phyloP scores from a whole-genome alignment of 1,140 invertebrate genomes.

The Drosophila repleta region DNA sequence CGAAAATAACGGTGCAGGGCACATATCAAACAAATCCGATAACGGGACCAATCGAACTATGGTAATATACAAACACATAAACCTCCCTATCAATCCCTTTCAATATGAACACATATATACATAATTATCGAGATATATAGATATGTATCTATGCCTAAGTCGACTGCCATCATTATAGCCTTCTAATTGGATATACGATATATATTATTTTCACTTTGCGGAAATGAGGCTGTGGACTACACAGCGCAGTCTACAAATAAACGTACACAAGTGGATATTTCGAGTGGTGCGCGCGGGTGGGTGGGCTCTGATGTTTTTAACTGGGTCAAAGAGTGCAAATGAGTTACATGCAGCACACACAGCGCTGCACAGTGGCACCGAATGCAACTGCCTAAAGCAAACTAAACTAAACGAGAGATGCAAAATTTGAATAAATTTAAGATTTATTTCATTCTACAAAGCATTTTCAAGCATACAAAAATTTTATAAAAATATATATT shows the following conservation, averaged over 20 bases:
- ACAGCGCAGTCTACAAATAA: not conserved
- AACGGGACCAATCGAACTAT: constrained; percentile 83
- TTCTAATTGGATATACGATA: constrained; percentile 1
- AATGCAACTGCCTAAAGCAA: not conserved
- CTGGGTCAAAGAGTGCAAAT: constrained; percentile 71
- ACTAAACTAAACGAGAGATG: too few relatives aligned
- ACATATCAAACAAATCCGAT: constrained; percentile 82
- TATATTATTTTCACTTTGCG: too few relatives aligned
- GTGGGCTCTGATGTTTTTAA: constrained; percentile 43
- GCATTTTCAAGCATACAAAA: too few relatives aligned
- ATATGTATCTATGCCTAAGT: not conserved
- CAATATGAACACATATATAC: not conserved
- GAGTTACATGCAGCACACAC: constrained; percentile 36
- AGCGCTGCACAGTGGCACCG: constrained; percentile 44
- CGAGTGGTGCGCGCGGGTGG: constrained; percentile 13
- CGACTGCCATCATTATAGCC: not conserved
- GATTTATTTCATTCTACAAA: too few relatives aligned
- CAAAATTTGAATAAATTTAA: too few relatives aligned
- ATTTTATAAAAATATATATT: too few relatives aligned
- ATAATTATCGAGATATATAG: too few relatives aligned
- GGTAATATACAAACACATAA: constrained; percentile 64
- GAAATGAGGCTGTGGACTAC: constrained; percentile 6
- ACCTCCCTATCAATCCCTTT: not conserved
- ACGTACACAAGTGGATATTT: constrained; percentile 13
- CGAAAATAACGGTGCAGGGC: constrained; percentile 81